Base-by-base conservation (phyloP, 2,888 invertebrate genomes). In the Pollenia angustigena region DNA sequence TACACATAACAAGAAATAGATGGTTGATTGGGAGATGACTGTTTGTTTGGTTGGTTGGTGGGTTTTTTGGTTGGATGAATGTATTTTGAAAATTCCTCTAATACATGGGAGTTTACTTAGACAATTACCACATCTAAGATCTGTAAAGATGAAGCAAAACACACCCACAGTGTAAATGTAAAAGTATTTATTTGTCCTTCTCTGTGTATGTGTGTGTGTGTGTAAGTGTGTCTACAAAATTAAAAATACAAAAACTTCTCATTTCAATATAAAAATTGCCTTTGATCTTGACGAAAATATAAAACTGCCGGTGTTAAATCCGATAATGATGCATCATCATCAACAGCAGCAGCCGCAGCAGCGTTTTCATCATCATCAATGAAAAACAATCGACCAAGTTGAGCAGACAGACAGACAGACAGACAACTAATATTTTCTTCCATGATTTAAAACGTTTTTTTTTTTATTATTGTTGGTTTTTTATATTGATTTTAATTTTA, bases 281-380 rank as follows among this genome's bases (percentile, higher is more conserved):
- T 87, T 87, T 87, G 86, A 87, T 87, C 86, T 87, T 87, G 81
- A 84, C 86, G 83, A 83, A 81, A 75, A 75, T 75, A 71, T 52
- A 75, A 80, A 75, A 76, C 80, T 83, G 86, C 83, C 83, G 86
- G 80, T 62, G 60, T 81, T 83, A 62, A 81, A 54, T 83, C 60
- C 66, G 72, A 81, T 80, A 81, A 83, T 87, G 60, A 71, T 71
- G 75, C 71, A 69, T 74, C 82, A 81, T 66, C 71, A 48, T 58
- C 52, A 14, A 6, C 69, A 52, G 16, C 60, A 52, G 48, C 58
- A 48, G 16, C 44, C 32, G n/a, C 56, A 40, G 10, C 71, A 74
- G 64, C 66, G 46, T 40, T 40, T 44, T 44, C 48, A 44, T 54
- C 66, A 58, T 58, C 64, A 60, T 80, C 58, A 81, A 81, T 78